These are phyloP conservation scores for Monopterus albus DNA, from an alignment of 2,113 vertebrate species.

Conservation along the genomic window DNA sequence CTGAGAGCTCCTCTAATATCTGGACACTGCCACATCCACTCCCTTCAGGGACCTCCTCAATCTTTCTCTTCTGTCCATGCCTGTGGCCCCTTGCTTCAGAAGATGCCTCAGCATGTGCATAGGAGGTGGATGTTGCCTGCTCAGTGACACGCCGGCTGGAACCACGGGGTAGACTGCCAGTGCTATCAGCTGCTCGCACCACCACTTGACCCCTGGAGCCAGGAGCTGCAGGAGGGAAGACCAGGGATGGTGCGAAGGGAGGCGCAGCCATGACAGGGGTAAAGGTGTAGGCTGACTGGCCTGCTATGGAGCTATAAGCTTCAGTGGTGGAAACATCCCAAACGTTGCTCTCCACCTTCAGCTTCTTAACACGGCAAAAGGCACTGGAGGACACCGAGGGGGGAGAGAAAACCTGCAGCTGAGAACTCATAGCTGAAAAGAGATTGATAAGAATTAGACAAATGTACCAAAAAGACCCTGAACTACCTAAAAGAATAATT, in stretches of 20 bases:
- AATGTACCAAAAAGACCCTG: neutral
- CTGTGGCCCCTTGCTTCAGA: constrained; percentile 79
- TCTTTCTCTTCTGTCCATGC: constrained; percentile 97
- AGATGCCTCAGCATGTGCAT: constrained; percentile 60
- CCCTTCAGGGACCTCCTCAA: constrained; percentile 85
- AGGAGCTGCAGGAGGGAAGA: constrained; percentile 87
- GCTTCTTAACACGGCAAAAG: constrained; percentile 98
- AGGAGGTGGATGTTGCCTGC: constrained; percentile 82
- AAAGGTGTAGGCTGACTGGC: constrained; percentile 91
- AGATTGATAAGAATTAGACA: constrained; percentile 7
- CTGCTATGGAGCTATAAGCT: constrained; percentile 84
- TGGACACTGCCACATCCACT: constrained; percentile 96
- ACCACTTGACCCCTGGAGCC: constrained; percentile 92
- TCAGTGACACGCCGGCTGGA: constrained; percentile 86
- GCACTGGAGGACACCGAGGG: constrained; percentile 98
- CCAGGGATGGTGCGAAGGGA: constrained; percentile 88
- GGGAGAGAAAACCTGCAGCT: constrained; percentile 98
- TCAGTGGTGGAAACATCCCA: constrained; percentile 95
- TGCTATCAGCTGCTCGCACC: constrained; percentile 95
- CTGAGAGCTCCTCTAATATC: constrained; percentile 97
- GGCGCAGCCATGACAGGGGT: constrained; percentile 82
- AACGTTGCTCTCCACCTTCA: constrained; percentile 95
- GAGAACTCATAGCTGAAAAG: constrained; percentile 93
- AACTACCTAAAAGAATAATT: neutral
- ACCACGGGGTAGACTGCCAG: constrained; percentile 86